These are phyloP conservation scores for Elephantulus edwardii DNA, from an alignment of 2,113 vertebrate species.

Conservation along the genomic window DNA sequence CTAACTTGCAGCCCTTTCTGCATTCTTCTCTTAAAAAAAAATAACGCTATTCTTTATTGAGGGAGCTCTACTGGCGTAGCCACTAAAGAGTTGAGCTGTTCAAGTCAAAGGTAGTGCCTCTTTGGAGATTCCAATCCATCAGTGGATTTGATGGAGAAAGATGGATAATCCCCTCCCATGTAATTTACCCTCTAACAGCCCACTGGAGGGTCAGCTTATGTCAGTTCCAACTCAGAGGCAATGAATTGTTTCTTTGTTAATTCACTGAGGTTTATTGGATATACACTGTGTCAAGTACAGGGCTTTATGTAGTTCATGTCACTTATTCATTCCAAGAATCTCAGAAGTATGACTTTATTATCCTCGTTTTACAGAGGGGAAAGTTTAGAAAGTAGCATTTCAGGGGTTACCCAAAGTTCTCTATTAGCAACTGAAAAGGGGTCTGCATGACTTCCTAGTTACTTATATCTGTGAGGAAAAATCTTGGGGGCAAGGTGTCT, in stretches of 20 bases:
- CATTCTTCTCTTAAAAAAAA: neutral
- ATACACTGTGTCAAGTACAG: neutral
- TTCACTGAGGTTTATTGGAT: too few species aligned
- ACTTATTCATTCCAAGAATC: neutral
- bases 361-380: neutral
- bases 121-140: too few species aligned
- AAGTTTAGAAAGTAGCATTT: neutral
- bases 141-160: too few species aligned
- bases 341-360: neutral
- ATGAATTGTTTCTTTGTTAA: too few species aligned
- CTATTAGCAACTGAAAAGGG: neutral
- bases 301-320: neutral
- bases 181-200: too few species aligned
- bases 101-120: too few species aligned
- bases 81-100: too few species aligned
- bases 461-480: neutral
- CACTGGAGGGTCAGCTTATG: too few species aligned
- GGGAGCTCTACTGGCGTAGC: too few species aligned
- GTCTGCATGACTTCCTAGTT: neutral
- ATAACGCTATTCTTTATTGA: neutral
- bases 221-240: too few species aligned
- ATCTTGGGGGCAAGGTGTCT: neutral
- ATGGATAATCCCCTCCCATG: too few species aligned
- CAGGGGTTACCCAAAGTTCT: neutral
- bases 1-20: constrained; percentile 4